phyloP scores from a whole-genome alignment of 2,113 vertebrate species.

The Cyanistes caeruleus region DNA sequence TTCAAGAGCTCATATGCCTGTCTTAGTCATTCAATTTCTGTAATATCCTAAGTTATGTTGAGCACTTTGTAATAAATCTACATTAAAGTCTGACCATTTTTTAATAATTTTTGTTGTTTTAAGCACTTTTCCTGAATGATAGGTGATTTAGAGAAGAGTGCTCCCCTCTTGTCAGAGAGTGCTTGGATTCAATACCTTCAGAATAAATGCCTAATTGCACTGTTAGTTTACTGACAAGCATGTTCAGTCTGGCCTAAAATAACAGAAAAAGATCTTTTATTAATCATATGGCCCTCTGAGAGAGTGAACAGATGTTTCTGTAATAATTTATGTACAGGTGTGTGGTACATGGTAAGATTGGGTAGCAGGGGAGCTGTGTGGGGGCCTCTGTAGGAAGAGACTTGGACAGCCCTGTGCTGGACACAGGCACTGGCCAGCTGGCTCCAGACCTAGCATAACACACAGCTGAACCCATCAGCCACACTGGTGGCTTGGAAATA shows the following conservation, averaged over 20 bases:
- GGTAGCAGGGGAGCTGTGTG: not conserved
- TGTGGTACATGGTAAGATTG: not conserved
- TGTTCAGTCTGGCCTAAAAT: not conserved
- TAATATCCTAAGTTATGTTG: not conserved
- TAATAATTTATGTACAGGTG: not conserved
- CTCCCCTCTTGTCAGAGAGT: not conserved
- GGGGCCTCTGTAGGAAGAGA: not conserved
- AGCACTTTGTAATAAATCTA: not conserved
- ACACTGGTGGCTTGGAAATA: not conserved
- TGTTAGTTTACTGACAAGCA: not conserved
- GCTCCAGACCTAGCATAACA: not conserved
- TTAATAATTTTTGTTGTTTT: not conserved
- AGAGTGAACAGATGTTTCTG: not conserved
- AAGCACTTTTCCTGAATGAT: not conserved
- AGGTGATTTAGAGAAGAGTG: not conserved
- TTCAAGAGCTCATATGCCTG: not conserved
- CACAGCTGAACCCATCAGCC: not conserved
- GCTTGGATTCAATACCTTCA: not conserved
- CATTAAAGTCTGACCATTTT: not conserved
- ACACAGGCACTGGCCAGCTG: not conserved
- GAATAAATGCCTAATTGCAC: not conserved
- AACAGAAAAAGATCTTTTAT: not conserved
- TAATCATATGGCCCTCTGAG: not conserved
- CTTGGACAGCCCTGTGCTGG: fast-evolving
- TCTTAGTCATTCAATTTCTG: not conserved